Conservation (phyloP, 2,888 invertebrate genomes). For the Tiliacea citrago region DNA sequence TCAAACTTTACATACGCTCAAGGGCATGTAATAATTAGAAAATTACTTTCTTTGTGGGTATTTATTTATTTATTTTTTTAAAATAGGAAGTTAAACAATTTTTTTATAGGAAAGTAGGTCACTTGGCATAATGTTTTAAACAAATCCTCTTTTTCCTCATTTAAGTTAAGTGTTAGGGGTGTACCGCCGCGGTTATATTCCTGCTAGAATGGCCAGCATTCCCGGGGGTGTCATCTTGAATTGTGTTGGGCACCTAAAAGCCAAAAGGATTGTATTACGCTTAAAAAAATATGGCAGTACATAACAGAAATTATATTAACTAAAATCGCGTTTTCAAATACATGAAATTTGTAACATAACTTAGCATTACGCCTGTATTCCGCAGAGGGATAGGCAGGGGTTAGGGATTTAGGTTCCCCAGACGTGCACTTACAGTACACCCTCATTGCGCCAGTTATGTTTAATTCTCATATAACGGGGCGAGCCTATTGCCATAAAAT, state of each 20-base stretch:
- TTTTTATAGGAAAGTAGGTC: conserved; percentile 42
- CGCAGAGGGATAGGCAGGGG: no score
- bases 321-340: not conserved
- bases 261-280: not conserved
- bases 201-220: conserved; percentile 19
- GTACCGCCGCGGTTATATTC: conserved; percentile 14
- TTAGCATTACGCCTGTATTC: not conserved
- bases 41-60: conserved; percentile 9
- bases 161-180: conserved; percentile 40
- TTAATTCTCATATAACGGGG: no score
- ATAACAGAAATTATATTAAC: not conserved
- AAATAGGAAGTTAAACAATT: conserved; percentile 34
- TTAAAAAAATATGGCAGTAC: not conserved
- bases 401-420: no score
- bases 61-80: conserved; percentile 7
- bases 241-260: not conserved
- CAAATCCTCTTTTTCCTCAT: conserved; percentile 35
- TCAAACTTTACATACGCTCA: not conserved
- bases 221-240: conserved; percentile 8
- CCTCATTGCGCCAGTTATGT: no score
- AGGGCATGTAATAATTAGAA: conserved; percentile 32
- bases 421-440: no score
- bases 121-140: conserved; percentile 19
- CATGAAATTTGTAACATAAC: not conserved
- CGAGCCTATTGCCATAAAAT: no score